Percentiles rank a stretch among this genome's conserved stretches.
Evolutionary conservation across 1,140 invertebrate species (phyloP).

Genomic region (Heterodera schachtii): DNA sequence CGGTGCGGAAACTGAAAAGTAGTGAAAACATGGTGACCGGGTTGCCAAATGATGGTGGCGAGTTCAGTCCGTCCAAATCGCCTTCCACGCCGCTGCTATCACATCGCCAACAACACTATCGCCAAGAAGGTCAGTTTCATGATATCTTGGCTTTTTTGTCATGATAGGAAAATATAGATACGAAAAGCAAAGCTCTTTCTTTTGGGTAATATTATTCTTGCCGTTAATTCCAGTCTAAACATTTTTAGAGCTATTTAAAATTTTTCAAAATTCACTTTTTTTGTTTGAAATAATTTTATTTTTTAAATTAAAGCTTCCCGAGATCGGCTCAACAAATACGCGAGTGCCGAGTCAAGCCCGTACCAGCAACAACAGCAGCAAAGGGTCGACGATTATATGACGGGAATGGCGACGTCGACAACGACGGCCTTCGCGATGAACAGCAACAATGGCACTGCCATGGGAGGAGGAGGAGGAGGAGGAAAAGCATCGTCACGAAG

Average conservation of each 20-base stretch:
- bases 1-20: slow-evolving; percentile 9
- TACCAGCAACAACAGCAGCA: slow-evolving; percentile 17
- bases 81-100: slow-evolving; percentile 15
- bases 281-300: no score
- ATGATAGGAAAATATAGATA: no score
- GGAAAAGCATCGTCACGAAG: slow-evolving; percentile 10
- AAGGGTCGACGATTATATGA: not conserved
- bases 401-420: not conserved
- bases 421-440: not conserved
- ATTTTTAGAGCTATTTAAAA: not conserved
- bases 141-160: no score
- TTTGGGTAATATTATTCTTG: no score
- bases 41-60: not conserved
- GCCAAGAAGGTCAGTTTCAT: not conserved
- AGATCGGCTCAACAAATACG: slow-evolving; percentile 28
- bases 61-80: slow-evolving; percentile 21
- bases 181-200: no score
- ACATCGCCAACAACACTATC: not conserved
- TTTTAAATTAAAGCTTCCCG: not conserved
- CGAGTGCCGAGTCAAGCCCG: slow-evolving; percentile 15
- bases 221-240: no score
- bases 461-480: slow-evolving; percentile 6
- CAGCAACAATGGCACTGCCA: not conserved
- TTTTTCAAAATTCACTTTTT: not conserved
- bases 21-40: not conserved